Conservation (phyloP, 2,797 vertebrate genomes). For the Alcedo atthis region DNA sequence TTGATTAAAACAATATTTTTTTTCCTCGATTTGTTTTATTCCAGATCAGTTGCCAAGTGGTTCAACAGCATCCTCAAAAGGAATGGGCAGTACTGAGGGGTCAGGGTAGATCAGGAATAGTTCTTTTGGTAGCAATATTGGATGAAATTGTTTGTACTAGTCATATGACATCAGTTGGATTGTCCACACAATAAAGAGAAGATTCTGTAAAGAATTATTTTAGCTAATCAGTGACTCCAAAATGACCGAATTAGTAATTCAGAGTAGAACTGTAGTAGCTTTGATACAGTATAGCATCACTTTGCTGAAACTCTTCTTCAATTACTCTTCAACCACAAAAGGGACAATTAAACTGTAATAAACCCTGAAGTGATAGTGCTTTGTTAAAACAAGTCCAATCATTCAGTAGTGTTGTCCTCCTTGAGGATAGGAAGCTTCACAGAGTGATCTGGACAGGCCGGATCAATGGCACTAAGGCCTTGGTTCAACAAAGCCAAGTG, state of each 20-base stretch:
- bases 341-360: not conserved
- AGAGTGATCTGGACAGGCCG: not conserved
- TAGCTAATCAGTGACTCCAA: not conserved
- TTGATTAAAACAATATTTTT: not conserved
- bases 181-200: not conserved
- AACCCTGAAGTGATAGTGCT: not conserved
- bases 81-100: not conserved
- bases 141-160: not conserved
- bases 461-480: not conserved
- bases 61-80: not conserved
- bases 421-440: not conserved
- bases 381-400: not conserved
- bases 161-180: not conserved
- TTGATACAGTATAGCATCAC: not conserved
- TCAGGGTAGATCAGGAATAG: not conserved
- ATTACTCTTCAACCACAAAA: not conserved
- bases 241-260: not conserved
- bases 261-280: not conserved
- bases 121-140: not conserved
- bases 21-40: not conserved
- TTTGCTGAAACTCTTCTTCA: not conserved
- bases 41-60: not conserved
- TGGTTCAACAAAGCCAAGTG: not conserved
- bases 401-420: not conserved
- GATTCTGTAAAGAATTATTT: not conserved